phyloP scores from a whole-genome alignment of 1,140 invertebrate species.

The Procambarus virginalis region DNA sequence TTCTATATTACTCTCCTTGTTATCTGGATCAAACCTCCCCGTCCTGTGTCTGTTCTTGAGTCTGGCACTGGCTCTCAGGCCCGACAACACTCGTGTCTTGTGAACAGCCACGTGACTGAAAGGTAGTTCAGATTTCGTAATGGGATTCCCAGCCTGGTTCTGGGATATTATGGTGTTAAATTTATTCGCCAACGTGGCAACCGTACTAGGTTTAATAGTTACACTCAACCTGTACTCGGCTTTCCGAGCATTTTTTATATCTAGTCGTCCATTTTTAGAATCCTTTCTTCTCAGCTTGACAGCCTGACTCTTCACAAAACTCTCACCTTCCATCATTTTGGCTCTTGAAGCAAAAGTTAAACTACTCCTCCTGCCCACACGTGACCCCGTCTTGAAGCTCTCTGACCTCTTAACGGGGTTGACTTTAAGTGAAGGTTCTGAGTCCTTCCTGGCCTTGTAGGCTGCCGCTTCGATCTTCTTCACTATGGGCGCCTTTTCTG shows the following conservation, averaged over 20 bases:
- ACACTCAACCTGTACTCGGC: slow-evolving; percentile 68
- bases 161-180: slow-evolving; percentile 69
- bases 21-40: slow-evolving; percentile 12
- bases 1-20: slow-evolving; percentile 29
- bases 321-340: slow-evolving; percentile 63
- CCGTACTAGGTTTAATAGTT: slow-evolving; percentile 66
- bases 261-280: slow-evolving; percentile 59
- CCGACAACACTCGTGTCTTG: slow-evolving; percentile 41
- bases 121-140: slow-evolving; percentile 44
- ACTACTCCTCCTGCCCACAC: slow-evolving; percentile 57
- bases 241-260: slow-evolving; percentile 60
- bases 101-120: slow-evolving; percentile 45
- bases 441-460: slow-evolving; percentile 59
- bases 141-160: slow-evolving; percentile 57
- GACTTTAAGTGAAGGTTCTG: slow-evolving; percentile 49
- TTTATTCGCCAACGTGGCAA: slow-evolving; percentile 66
- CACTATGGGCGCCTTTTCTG: slow-evolving; percentile 67
- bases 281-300: slow-evolving; percentile 62
- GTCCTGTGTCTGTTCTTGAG: slow-evolving; percentile 60
- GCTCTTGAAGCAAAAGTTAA: slow-evolving; percentile 54
- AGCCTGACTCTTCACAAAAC: slow-evolving; percentile 63
- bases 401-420: slow-evolving; percentile 66
- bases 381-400: slow-evolving; percentile 63
- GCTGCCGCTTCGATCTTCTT: slow-evolving; percentile 63
- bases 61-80: slow-evolving; percentile 56